phyloP scores from a whole-genome alignment of 2,888 invertebrate species.

The Conistra vaccinii region DNA sequence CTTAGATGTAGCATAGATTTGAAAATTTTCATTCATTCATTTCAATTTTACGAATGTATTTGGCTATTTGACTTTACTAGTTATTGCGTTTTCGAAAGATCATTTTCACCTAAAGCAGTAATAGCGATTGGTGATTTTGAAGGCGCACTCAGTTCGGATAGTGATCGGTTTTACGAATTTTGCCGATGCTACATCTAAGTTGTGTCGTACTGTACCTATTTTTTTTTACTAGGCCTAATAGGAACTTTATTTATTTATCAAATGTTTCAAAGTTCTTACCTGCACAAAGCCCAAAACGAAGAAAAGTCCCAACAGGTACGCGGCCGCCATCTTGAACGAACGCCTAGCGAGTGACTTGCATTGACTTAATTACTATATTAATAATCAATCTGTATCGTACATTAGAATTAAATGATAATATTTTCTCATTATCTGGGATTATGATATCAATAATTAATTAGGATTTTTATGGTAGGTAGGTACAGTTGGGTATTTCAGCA shows the following conservation, averaged over 20 bases:
- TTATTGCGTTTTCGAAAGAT: too few species aligned
- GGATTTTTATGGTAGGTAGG: slow-evolving; percentile 37
- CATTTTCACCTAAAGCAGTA: too few species aligned
- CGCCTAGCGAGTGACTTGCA: slow-evolving; percentile 20
- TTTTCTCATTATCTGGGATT: slow-evolving; percentile 47
- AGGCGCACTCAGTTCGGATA: too few species aligned
- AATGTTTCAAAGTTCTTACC: slow-evolving; percentile 37
- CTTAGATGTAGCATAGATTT: too few species aligned
- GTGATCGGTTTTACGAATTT: too few species aligned
- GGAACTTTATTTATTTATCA: background rate
- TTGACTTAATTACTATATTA: slow-evolving; percentile 4
- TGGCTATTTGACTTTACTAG: too few species aligned
- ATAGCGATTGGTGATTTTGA: too few species aligned
- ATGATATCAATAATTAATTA: slow-evolving; percentile 54
- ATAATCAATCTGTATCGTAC: slow-evolving; percentile 26
- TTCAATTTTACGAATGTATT: too few species aligned
- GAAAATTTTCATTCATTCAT: too few species aligned
- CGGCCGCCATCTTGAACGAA: slow-evolving; percentile 49
- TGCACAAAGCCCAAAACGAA: slow-evolving; percentile 55
- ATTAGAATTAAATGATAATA: slow-evolving; percentile 55
- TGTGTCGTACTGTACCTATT: too few species aligned
- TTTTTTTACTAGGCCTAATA: too few species aligned
- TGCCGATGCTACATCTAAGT: too few species aligned
- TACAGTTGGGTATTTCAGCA: slow-evolving; percentile 33
- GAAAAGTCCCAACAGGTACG: slow-evolving; percentile 49